Percentiles rank a stretch among this genome's conserved stretches.
Conservation (phyloP, 2,113 vertebrate genomes). For the Caretta caretta region DNA sequence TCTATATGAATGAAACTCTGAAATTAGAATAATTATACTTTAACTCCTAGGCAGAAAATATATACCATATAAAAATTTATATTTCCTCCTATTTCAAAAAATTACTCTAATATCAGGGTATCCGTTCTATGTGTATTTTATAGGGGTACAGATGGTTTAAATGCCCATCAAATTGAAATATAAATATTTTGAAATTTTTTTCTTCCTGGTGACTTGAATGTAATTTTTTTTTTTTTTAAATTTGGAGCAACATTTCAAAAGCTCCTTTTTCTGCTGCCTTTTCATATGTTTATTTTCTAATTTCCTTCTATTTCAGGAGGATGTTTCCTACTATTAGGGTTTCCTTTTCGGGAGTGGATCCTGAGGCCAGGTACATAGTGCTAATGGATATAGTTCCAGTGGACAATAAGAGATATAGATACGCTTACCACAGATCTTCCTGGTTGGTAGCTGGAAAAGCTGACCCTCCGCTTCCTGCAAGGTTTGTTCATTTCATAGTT, state of each 20-base stretch:
- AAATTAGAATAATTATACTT: background rate
- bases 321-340: constrained; percentile 99
- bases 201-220: background rate
- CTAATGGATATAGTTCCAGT: constrained; percentile 99
- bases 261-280: background rate
- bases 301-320: constrained; percentile 83
- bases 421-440: constrained; percentile 98
- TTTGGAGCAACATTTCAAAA: background rate
- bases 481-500: constrained; percentile 79
- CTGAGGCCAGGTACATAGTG: constrained; percentile 98
- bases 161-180: background rate
- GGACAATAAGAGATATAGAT: constrained; percentile 98
- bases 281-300: constrained; percentile 3
- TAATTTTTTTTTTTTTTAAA: background rate
- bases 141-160: background rate
- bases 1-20: background rate
- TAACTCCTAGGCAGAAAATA: background rate
- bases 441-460: constrained; percentile 99
- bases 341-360: constrained; percentile 96
- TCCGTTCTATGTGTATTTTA: background rate
- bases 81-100: background rate
- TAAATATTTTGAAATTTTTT: background rate
- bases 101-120: background rate
- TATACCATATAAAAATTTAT: background rate
- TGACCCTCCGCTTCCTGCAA: constrained; percentile 95